These are phyloP conservation scores for Sturnus vulgaris DNA, from an alignment of 2,113 vertebrate species.

Conservation along the genomic window DNA sequence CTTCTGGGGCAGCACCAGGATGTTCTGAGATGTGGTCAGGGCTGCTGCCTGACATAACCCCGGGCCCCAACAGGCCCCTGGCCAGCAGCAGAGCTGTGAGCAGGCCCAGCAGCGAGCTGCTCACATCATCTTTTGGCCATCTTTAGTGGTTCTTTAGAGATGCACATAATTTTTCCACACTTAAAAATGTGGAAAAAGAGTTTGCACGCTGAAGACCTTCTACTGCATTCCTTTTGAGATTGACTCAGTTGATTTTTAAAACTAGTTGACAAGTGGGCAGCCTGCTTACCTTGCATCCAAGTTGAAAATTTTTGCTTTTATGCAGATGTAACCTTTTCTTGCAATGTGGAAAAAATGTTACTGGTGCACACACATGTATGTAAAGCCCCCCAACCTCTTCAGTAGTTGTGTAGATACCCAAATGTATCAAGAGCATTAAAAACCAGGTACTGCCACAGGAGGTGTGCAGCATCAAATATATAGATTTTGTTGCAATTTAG, in stretches of 20 bases:
- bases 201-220: not conserved
- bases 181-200: not conserved
- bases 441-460: not conserved
- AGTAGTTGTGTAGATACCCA: not conserved
- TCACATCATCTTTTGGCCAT: not conserved
- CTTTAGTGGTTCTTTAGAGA: not conserved
- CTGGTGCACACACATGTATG: accelerated
- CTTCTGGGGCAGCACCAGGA: not conserved
- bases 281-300: not conserved
- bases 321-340: not conserved
- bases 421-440: not conserved
- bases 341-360: accelerated
- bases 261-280: not conserved
- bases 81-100: not conserved
- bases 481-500: not conserved
- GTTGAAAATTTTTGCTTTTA: not conserved
- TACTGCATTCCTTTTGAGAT: not conserved
- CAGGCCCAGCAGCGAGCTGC: not conserved
- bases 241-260: not conserved
- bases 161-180: not conserved
- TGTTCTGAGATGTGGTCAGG: not conserved
- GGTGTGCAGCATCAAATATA: not conserved
- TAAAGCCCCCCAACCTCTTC: accelerated
- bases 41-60: not conserved
- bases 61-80: not conserved